Evolutionary conservation across 2,888 invertebrate genomes (phyloP), one percentile per base, ranked within the genome.

Genomic region (Lithodes maja): DNA sequence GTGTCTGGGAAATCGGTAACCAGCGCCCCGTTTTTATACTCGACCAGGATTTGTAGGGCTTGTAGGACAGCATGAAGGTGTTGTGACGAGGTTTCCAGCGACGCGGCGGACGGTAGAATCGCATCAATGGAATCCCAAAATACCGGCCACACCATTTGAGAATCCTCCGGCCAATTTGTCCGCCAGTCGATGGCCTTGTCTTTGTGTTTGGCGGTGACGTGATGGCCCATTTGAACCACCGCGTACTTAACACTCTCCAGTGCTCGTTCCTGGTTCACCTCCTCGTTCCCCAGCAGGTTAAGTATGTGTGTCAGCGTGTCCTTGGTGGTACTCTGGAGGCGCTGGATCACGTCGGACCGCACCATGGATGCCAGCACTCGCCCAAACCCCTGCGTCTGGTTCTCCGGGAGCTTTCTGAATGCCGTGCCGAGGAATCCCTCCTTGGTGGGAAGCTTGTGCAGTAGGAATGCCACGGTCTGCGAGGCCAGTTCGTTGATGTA

Each of bases 401-500:
- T 85, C 50, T 55, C 74, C 49, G 50, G 74, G 33, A 89, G 85
- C 69, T 86, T 84, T 53, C 75, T 86, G 3, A 90, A 79, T 9
- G 86, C 86, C 55, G 81, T 61, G n/a, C 71, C 49, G 5, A 90
- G 50, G 81, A 90, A 89, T 1, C 12, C 61, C 33, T 89, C 55
- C 74, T 88, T 84, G 1, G 74, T 85, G 15, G 88, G 78, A 77
- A 85, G 53, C 69, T 88, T 90, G 33, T 90, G 79, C 15, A 91
- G 75, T 52, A 91, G 75, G 50, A 87, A 83, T n/a, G 81, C 79
- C 3, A 87, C 81, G 12, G 86, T 87, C 69, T 91, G 91, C 15
- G 89, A 89, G 69, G 90, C 89, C 54, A 91, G 80, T 33, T 91
- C 90, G 79, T 91, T 91, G 80, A 91, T 89, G 68, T 89, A 91